These are phyloP conservation scores for Hylaeus anthracinus DNA, from an alignment of 1,140 invertebrate genomes.

Conservation along the genomic window DNA sequence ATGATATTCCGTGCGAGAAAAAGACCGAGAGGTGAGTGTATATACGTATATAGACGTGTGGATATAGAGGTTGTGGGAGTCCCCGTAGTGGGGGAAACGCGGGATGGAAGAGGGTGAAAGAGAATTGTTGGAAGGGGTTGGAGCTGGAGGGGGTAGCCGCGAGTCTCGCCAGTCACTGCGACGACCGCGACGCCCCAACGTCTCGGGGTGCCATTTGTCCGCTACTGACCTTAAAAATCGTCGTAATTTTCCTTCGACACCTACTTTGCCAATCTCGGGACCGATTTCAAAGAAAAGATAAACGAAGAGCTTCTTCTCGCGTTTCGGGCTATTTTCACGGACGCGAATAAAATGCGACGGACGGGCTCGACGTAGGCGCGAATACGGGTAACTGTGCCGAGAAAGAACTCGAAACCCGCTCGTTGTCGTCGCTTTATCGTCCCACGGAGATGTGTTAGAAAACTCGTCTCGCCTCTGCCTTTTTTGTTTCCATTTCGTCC, in stretches of 20 bases:
- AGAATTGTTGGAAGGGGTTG: conserved; percentile 52
- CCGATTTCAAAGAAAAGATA: not conserved
- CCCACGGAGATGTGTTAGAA: conserved; percentile 20
- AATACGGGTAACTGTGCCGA: conserved; percentile 7
- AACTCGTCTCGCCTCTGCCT: not conserved
- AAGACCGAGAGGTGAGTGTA: conserved; percentile 13
- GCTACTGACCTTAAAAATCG: conserved; percentile 60
- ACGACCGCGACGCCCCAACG: conserved; percentile 79
- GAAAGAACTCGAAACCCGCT: not conserved
- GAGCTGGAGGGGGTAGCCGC: conserved; percentile 62
- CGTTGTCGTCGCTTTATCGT: conserved; percentile 1
- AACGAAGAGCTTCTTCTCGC: not conserved
- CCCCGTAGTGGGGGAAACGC: conserved; percentile 47
- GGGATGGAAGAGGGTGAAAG: conserved; percentile 65
- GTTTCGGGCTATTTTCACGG: not conserved
- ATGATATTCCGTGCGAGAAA: conserved; percentile 24
- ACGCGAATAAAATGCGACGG: not conserved
- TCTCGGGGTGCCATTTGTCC: conserved; percentile 74
- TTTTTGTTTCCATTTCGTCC: conserved; percentile 23
- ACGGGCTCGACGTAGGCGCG: conserved; percentile 12
- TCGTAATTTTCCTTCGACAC: conserved; percentile 32
- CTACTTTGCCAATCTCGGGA: not conserved
- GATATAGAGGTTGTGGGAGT: conserved; percentile 20
- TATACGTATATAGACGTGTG: conserved; percentile 27
- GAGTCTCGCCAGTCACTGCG: conserved; percentile 79